Conservation (phyloP, 2,797 vertebrate genomes). For the Ceryle rudis region DNA sequence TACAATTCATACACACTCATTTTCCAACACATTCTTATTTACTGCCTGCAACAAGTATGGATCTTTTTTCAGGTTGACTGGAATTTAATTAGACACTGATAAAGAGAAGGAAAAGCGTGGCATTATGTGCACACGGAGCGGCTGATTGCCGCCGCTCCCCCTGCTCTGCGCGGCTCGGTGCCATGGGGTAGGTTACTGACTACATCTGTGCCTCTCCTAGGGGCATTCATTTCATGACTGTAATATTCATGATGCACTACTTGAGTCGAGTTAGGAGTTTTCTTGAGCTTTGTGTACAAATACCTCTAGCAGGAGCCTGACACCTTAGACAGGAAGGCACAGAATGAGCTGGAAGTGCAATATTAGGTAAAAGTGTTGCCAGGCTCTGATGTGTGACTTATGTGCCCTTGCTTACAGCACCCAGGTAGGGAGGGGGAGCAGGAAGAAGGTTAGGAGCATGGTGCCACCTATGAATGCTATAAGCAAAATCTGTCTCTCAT, state of each 20-base stretch:
- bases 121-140: background rate
- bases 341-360: background rate
- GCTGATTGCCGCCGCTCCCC: background rate
- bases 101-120: conserved; percentile 48
- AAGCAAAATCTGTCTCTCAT: conserved; percentile 22
- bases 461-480: background rate
- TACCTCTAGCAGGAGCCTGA: background rate
- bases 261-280: background rate
- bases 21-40: conserved; percentile 1
- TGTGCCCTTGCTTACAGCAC: conserved; percentile 16
- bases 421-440: background rate
- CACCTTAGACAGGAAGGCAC: conserved; percentile 6
- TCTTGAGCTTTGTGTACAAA: conserved; percentile 40
- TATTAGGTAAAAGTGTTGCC: background rate
- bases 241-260: background rate
- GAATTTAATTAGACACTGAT: conserved; percentile 63
- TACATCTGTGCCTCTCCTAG: conserved; percentile 14
- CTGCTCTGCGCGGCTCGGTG: background rate
- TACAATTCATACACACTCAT: background rate
- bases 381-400: background rate
- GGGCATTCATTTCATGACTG: background rate
- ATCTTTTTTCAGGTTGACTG: conserved; percentile 55
- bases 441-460: background rate
- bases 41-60: conserved; percentile 8
- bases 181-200: conserved; percentile 1